Evolutionary conservation across 2,797 vertebrate genomes (phyloP), one percentile per base, ranked within the genome.

Genomic region (Acanthornis magna): DNA sequence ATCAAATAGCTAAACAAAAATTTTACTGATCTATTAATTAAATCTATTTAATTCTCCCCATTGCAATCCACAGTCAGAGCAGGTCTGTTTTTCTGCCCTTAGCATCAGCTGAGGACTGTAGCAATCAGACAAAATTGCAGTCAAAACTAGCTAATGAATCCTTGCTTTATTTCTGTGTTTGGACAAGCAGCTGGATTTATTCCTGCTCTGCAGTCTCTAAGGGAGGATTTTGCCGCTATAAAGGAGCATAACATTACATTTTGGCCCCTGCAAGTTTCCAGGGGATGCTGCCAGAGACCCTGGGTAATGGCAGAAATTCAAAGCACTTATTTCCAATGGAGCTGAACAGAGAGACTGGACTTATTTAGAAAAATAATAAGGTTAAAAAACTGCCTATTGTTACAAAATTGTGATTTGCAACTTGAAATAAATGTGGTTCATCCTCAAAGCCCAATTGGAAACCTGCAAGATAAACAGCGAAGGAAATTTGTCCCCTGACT

Each of bases 81-180:
- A 70, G 68, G 48, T n/a, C 63, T 86, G 51, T 3, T 43, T 61
- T 88, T 78, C 57, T 75, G 54, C 66, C 66, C 48, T 93, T 40
- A 47, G 57, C 36, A 27, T 85, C 70, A 75, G 43, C 34, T 83
- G 45, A 14, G 43, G 79, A 93, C 73, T 57, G 85, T 20, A 60
- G 42, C 45, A 87, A 85, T 82, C 86, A 85, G 74, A 55, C 26
- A 9, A 38, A 88, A 88, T 88, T 91, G 76, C 85, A 90, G 81
- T 53, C 85, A 94, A 58, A 92, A 93, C 32, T 29, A 62, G 83
- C 67, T 96, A 96, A 97, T 93, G 95, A 96, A 93, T 70, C 66
- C 42, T 84, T 75, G 80, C 58, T 95, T 95, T 91, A 79, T 93
- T 90, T 89, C 54, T 83, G 29, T n/a, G 47, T 85, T 93, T 93